Percentiles rank a stretch among this genome's conserved stretches.
Conservation (phyloP, 2,797 vertebrate genomes). For the Bucorvus abyssinicus region DNA sequence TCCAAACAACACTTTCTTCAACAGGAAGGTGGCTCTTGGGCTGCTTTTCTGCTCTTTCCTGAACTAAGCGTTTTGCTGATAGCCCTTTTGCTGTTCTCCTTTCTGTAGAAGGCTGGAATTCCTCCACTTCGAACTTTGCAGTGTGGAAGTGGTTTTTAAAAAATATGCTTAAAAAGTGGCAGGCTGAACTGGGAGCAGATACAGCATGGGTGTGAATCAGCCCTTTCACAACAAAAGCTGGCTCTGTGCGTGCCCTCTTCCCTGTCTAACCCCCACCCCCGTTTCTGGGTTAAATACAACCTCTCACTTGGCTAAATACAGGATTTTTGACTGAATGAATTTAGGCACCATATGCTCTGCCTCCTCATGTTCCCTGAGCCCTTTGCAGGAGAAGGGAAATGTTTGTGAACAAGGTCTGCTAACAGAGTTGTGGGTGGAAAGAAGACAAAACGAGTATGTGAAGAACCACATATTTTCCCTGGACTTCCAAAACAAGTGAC, state of each 20-base stretch:
- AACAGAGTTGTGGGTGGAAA: constrained; percentile 22
- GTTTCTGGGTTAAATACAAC: constrained; percentile 11
- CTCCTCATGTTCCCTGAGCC: constrained; percentile 45
- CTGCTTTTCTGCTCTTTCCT: neutral
- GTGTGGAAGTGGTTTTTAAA: neutral
- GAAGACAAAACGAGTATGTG: constrained; percentile 21
- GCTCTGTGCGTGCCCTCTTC: neutral
- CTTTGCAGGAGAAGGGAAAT: constrained; percentile 20
- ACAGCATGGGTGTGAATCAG: neutral
- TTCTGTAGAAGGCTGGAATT: neutral
- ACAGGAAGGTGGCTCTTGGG: neutral
- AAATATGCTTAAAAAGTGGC: neutral
- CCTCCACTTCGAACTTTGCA: neutral
- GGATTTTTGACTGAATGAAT: neutral
- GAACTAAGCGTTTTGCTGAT: neutral
- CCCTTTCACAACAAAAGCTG: neutral
- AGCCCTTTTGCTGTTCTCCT: neutral
- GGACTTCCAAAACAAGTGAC: constrained; percentile 48
- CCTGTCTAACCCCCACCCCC: neutral
- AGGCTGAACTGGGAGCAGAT: neutral
- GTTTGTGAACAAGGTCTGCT: constrained; percentile 28
- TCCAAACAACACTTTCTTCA: neutral
- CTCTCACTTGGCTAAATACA: constrained; percentile 12
- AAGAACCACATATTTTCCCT: constrained; percentile 31
- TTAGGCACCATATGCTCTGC: constrained; percentile 36